These are phyloP conservation scores for Tapera naevia DNA, from an alignment of 2,797 vertebrate species.

Conservation along the genomic window DNA sequence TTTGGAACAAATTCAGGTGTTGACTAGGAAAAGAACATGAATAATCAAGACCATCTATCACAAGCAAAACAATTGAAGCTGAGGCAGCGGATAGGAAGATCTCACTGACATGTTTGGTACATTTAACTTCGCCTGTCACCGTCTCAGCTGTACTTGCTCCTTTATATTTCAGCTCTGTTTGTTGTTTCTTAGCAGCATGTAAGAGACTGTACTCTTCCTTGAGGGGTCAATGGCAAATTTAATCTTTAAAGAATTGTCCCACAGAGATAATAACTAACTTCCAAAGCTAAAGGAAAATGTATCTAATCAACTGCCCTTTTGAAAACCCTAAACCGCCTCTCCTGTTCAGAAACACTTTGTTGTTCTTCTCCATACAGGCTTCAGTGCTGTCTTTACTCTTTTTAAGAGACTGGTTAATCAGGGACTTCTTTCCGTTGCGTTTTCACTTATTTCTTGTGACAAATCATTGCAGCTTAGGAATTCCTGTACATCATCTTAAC, in stretches of 20 bases:
- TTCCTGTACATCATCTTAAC: not conserved
- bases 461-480: not conserved
- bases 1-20: not conserved
- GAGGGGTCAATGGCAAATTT: not conserved
- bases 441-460: not conserved
- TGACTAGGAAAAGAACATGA: not conserved
- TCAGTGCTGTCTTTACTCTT: not conserved
- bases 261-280: not conserved
- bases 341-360: not conserved
- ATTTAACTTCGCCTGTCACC: not conserved
- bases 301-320: not conserved
- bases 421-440: rapidly evolving
- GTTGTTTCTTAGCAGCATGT: not conserved
- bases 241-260: not conserved
- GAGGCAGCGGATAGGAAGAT: not conserved
- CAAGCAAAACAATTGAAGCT: rapidly evolving
- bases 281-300: not conserved
- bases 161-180: not conserved
- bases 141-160: not conserved
- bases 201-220: not conserved
- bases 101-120: not conserved
- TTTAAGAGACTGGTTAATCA: not conserved
- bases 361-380: not conserved
- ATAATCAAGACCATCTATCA: not conserved
- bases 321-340: not conserved